Base-by-base conservation (phyloP, 2,888 invertebrate species). In the Polylopha cassiicola region DNA sequence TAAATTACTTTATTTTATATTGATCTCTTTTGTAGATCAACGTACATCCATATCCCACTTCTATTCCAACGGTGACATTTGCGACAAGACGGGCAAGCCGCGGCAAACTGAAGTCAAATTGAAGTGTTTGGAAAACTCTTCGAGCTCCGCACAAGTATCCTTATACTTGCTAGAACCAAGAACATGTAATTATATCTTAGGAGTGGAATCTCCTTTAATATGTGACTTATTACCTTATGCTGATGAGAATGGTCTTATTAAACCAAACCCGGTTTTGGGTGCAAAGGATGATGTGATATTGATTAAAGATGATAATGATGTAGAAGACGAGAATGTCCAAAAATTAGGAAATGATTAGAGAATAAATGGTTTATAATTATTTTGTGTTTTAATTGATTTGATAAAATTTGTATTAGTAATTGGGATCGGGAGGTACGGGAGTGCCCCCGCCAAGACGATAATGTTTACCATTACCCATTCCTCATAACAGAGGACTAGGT, bases 141-240 rank as follows among this genome's bases (percentile, higher is more conserved):
- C 89, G 0, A 94, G 91, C 62, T 89, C 93, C 1, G 92, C 94
- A 8, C 90, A 95, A 46, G 94, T 98, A 0, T 92, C 95, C 0
- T 86, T 98, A 42, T 97, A 95, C 68, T 81, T 99, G 10, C 73
- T 96, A 2, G 99, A 99, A 67, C 98, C 98, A 0, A 90, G 91
- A 61, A 92, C 94, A 0, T 99, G 99, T 66, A 94, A 97, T 74
- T 99, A 99, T 69, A 92, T 97, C 37, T 81, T 99, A 33, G 95
- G 94, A n/a, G 95, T 99, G 0, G 98, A 98, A 67, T 96, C 98
- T 0, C 92, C 94, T 0, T 76, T 97, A 4, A 92, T 98, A 53
- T 98, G 98, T 77, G 90, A 94, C 58, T 90, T 98, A 48, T 73
- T 97, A 33, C 89, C 92, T 2, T 84, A 90, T 47, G 95, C 94